Evolutionary conservation across 2,797 vertebrate genomes (phyloP), one percentile per base, ranked within the genome.

Genomic region (Geotrypetes seraphini): DNA sequence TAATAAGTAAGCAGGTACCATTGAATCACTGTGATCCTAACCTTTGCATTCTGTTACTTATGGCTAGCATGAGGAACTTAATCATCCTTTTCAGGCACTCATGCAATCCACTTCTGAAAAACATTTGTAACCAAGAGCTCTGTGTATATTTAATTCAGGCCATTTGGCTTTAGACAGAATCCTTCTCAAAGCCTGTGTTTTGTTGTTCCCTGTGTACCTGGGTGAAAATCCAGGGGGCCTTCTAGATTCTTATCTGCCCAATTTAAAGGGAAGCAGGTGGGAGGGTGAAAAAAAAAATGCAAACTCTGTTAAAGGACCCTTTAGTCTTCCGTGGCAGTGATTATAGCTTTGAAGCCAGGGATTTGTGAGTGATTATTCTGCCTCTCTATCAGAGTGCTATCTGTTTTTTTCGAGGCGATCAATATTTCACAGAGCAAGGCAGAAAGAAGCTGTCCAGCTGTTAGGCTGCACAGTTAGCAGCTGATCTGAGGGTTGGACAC

Each of bases 21-120:
- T n/a, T n/a, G n/a, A n/a, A n/a, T n/a, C n/a, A n/a, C n/a, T n/a
- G n/a, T n/a, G n/a, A n/a, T n/a, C n/a, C n/a, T n/a, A n/a, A n/a
- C n/a, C n/a, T n/a, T n/a, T n/a, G n/a, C n/a, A n/a, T n/a, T n/a
- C n/a, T 43, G 15, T 26, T 43, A 53, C 50, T 60, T 62, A 43
- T 44, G 39, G 7, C 26, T 36, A 60, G 53, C 50, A 38, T 22
- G 21, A 6, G 32, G 41, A 30, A 17, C 18, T 25, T 31, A 29
- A 48, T 59, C 36, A 24, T 58, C 48, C 47, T n/a, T n/a, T n/a
- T n/a, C n/a, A n/a, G n/a, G n/a, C n/a, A n/a, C n/a, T n/a, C n/a
- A 28, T 23, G 3, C 23, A 58, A 14, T 44, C 54, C 63, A 27
- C 44, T 56, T 49, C 11, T 30, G 27, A 42, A 58, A 66, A 50